Base-by-base conservation (phyloP, 1,140 invertebrate genomes). In the Sweltsa coloradensis region DNA sequence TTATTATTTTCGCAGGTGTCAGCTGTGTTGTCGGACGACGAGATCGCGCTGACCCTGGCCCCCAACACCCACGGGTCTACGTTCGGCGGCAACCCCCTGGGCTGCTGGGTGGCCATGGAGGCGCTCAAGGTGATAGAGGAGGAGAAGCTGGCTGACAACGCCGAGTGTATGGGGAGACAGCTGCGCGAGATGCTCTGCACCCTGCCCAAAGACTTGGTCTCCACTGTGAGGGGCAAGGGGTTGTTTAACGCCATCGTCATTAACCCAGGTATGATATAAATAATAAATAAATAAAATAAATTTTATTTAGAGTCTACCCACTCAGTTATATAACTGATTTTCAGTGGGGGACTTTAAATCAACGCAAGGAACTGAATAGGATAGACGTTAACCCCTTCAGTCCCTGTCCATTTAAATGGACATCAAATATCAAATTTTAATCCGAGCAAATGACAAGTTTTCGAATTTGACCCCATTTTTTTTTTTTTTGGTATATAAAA, bases 21-120 rank as follows among this genome's bases (percentile, higher is more conserved):
- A 1, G 83, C 81, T 21, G 76, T 87, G 3, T 57, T 90, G 18
- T 75, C 81, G 1, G 71, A 82, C 61, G 74, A 83, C 61, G 60
- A 79, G 51, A 70, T 88, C 13, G 86, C 88, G 74, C 52, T 80
- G n/a, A 73, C 70, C 25, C 74, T 89, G 34, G 70, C 78, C 51
- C 79, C 82, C 14, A 85, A 85, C 23, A 72, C 81, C 42, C 86
- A 91, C 60, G 86, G 87, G 23, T 88, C 85, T 3, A 90, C 87
- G 2, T 90, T 82, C 59, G 87, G 87, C 14, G 87, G 87, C 9
- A 90, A 87, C 68, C 85, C 87, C 1, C 60, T 91, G 9, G 85
- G 78, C 7, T 82, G 79, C 55, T 72, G 70, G 61, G 74, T 90
- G 3, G 72, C 71, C 2, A 59, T 75, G 22, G 72, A 72, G 34